phyloP scores from a whole-genome alignment of 2,113 vertebrate genomes.

The Oryzias celebensis region DNA sequence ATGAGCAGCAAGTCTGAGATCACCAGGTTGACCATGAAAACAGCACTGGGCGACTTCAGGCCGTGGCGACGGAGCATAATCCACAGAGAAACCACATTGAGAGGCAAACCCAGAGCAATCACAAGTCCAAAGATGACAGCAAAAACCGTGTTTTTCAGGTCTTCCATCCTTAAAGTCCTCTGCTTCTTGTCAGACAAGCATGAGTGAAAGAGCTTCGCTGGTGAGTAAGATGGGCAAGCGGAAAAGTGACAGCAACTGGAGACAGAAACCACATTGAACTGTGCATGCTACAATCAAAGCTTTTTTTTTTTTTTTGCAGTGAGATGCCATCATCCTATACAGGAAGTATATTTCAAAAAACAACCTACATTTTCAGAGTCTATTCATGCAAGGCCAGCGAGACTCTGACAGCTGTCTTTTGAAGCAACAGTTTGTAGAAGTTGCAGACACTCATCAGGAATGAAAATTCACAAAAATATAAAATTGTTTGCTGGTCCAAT shows the following conservation, averaged over 20 bases:
- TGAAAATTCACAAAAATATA: not conserved
- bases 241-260: not conserved
- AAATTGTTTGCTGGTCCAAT: not conserved
- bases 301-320: not conserved
- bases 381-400: too few species aligned
- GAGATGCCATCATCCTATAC: not conserved
- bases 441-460: too few species aligned
- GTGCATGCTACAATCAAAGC: not conserved
- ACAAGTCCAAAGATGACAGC: conserved; percentile 49
- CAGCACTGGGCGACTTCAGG: conserved; percentile 26
- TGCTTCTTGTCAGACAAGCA: not conserved
- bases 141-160: not conserved
- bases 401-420: too few species aligned
- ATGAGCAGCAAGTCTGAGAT: conserved; percentile 66
- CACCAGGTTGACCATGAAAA: conserved; percentile 69
- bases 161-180: not conserved
- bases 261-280: conserved; percentile 2
- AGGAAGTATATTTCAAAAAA: conserved; percentile 33
- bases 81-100: conserved; percentile 62
- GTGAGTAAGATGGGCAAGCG: conserved; percentile 5
- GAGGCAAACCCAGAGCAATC: conserved; percentile 52
- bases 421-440: too few species aligned
- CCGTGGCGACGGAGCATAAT: conserved; percentile 48
- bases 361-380: too few species aligned
- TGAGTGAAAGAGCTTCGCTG: conserved; percentile 1